Base-by-base conservation (phyloP, 2,888 invertebrate species). In the Drosophila parthenogenetica region DNA sequence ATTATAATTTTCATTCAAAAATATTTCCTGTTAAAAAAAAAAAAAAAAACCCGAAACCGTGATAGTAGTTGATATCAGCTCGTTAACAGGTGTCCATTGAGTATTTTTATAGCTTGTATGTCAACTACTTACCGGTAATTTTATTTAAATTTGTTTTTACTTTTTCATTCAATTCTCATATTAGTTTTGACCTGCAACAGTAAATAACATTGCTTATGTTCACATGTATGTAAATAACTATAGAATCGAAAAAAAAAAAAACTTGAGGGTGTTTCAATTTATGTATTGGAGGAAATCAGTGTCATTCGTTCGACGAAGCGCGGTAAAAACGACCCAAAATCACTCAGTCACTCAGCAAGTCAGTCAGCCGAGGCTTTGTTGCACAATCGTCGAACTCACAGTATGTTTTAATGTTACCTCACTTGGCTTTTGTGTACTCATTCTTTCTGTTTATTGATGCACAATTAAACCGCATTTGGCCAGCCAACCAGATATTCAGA, bases 381-480 rank as follows among this genome's bases (percentile, higher is more conserved):
- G 60, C 70, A 79, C 82, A 79, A 73, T 68, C 68, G 63, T 55
- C 66, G 49, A 66, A 64, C 79, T 65, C 54, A 55, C 54, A 55
- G 17, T 45, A 22, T 46, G 29, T 64, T 74, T 62, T 43, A 70
- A 71, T 71, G 63, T 69, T 76, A 46, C 73, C 81, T 60, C 74
- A 69, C 51, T 74, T 81, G 66, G 77, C 71, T 66, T 63, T 70
- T 74, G 68, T 72, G 64, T 48, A 51, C 60, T 51, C 62, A 68
- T 73, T 69, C 67, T 69, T 75, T 79, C 62, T 74, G 67, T 55
- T 71, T 63, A 79, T 84, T 71, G 84, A 79, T 73, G 79, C 87
- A 83, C 78, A 84, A 89, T 88, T 79, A 80, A 83, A 76, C 71
- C 79, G 80, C 58, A 65, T 73, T 79, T 67, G 77, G 67, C 73